Evolutionary conservation across 2,113 vertebrate genomes (phyloP).

Genomic region (Lathamus discolor): DNA sequence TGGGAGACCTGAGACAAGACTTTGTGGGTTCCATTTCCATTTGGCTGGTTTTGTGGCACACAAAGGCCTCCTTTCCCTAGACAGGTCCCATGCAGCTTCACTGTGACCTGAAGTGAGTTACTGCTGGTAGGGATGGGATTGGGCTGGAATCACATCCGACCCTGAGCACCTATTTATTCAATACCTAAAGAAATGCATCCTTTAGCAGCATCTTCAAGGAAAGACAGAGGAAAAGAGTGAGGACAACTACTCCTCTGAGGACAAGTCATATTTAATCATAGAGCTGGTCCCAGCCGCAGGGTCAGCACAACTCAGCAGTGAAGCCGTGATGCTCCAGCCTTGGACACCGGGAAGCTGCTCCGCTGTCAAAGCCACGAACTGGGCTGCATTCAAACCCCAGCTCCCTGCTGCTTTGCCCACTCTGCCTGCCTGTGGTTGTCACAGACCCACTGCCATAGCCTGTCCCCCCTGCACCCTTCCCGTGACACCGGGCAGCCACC

Average conservation of each 20-base stretch:
- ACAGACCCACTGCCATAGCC: not conserved
- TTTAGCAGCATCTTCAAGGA: not conserved
- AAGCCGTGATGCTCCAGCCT: not conserved
- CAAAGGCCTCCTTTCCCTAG: not conserved
- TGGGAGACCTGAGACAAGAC: not conserved
- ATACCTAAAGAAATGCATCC: not conserved
- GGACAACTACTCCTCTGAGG: rapidly evolving
- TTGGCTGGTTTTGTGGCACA: rapidly evolving
- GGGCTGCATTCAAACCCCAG: rapidly evolving
- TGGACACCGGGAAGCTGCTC: not conserved
- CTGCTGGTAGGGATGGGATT: rapidly evolving
- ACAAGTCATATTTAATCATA: rapidly evolving
- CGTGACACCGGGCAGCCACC: not conserved
- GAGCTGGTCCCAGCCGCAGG: not conserved
- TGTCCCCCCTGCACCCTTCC: not conserved
- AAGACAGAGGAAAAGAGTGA: not conserved
- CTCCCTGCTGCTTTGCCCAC: not conserved
- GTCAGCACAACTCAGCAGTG: rapidly evolving
- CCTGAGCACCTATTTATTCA: not conserved
- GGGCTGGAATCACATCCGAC: not conserved
- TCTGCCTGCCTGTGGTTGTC: rapidly evolving
- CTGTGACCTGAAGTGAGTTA: not conserved
- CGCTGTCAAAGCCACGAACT: not conserved
- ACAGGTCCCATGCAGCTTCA: not conserved
- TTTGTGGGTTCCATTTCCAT: rapidly evolving